These are phyloP conservation scores for Lichenostomus cassidix DNA, from an alignment of 2,113 vertebrate genomes.

Conservation along the genomic window DNA sequence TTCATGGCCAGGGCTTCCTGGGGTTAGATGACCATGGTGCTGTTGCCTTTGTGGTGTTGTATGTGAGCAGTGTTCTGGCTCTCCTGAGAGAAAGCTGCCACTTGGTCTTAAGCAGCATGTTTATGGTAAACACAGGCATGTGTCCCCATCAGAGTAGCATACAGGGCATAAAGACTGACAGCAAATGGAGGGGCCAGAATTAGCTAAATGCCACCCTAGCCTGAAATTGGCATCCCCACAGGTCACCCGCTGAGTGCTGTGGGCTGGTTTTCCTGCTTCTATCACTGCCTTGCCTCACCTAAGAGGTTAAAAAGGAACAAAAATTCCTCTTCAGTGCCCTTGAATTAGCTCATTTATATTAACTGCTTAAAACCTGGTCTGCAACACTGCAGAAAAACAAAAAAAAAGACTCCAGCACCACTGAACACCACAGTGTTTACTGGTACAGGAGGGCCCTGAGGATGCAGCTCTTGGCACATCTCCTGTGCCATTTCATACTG, in stretches of 20 bases:
- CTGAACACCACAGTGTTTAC: not conserved
- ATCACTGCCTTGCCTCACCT: not conserved
- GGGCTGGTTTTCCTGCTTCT: not conserved
- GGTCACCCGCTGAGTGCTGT: not conserved
- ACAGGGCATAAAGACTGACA: not conserved
- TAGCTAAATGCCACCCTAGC: not conserved
- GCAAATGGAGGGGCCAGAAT: not conserved
- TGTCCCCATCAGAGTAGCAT: not conserved
- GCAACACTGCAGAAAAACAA: not conserved
- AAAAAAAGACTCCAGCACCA: not conserved
- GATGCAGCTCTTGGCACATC: not conserved
- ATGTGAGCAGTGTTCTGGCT: not conserved
- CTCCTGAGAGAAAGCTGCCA: not conserved
- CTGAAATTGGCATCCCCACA: not conserved
- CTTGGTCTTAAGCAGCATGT: not conserved
- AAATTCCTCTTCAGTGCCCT: not conserved
- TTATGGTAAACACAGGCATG: rapidly evolving
- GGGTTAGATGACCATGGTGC: rapidly evolving
- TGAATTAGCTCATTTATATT: not conserved
- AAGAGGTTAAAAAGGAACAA: not conserved
- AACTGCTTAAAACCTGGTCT: not conserved
- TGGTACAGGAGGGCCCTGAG: not conserved
- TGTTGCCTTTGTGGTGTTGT: not conserved
- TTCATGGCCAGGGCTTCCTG: not conserved
- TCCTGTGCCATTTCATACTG: rapidly evolving